Conservation (phyloP, 2,888 invertebrate species). For the Hemithea aestivaria region DNA sequence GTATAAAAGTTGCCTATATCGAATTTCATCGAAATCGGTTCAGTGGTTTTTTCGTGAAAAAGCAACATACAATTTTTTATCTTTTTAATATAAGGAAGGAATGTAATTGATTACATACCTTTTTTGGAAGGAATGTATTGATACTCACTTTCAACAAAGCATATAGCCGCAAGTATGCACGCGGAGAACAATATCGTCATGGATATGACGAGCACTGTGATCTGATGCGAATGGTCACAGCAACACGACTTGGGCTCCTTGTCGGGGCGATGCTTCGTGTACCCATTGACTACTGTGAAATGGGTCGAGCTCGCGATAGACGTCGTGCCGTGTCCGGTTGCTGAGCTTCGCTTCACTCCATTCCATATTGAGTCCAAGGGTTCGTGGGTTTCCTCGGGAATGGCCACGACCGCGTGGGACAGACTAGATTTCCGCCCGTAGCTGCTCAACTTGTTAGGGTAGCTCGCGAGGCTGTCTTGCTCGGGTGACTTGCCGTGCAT, state of each 20-base stretch:
- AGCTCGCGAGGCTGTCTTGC: conserved; percentile 57
- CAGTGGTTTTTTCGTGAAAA: too few species aligned
- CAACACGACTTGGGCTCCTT: conserved; percentile 83
- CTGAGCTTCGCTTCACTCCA: conserved; percentile 66
- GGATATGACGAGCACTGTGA: conserved; percentile 88
- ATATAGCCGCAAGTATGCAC: conserved; percentile 88
- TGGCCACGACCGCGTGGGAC: conserved; percentile 58
- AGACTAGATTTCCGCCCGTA: conserved; percentile 52
- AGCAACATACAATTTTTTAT: too few species aligned
- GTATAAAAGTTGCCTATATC: too few species aligned
- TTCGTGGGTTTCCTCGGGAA: conserved; percentile 65
- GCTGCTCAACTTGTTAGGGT: conserved; percentile 57
- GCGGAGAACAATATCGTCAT: conserved; percentile 90
- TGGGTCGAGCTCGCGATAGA: conserved; percentile 92
- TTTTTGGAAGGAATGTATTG: too few species aligned
- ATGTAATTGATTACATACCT: too few species aligned
- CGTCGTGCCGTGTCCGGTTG: conserved; percentile 81
- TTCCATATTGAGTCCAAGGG: conserved; percentile 63
- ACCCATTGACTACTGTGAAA: conserved; percentile 91
- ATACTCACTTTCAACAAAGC: conserved; percentile 90
- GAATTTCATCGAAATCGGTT: too few species aligned
- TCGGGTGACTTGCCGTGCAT: conserved; percentile 66
- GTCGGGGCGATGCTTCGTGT: conserved; percentile 81
- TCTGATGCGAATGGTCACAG: conserved; percentile 87
- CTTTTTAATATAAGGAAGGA: too few species aligned